Base-by-base conservation (phyloP, 2,888 invertebrate genomes). In the Muschampia plurimacula region DNA sequence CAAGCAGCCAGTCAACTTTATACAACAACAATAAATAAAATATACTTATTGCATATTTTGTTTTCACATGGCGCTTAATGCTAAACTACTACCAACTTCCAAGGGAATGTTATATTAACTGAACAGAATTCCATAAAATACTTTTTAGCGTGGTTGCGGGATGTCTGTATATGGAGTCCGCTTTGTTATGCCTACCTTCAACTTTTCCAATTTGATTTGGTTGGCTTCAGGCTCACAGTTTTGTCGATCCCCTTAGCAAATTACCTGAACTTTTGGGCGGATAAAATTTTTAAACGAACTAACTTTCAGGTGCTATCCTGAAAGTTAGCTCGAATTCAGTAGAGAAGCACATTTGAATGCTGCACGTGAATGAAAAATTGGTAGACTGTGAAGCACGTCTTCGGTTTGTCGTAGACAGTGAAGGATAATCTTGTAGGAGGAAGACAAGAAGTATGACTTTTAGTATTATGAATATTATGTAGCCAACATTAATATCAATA, bases 121-220 rank as follows among this genome's bases (percentile, higher is more conserved):
- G 22, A 64, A 44, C 22, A 28, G 28, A 46, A 64, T 44, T 64
- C 3, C 44, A 46, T 44, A 15, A 64, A 64, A 64, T 13, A 46
- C 28, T 44, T 22, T 15, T 46, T 22, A 46, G 49, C 49, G 49
- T n/a, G 49, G 49, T 49, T 64, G 64, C 28, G 28, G 64, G 15
- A 55, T 67, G 65, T 66, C n/a, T 71, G 46, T 72, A 62, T 60
- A 49, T 66, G 49, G 52, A 55, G 52, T 46, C 57, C 66, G 62
- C 72, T 72, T 67, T 72, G 72, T 67, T 72, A 55, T 66, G 62
- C 67, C 67, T 72, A 62, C 36, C 52, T 49, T 63, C 72, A 72
- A 72, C 72, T 72, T 72, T 72, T 72, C 72, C 72, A 72, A 72
- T 72, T 72, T 72, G 72, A 72, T 72, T 66, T 52, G 67, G 67